These are phyloP conservation scores for Dryococelus australis DNA, from an alignment of 2,888 invertebrate species.

Conservation along the genomic window DNA sequence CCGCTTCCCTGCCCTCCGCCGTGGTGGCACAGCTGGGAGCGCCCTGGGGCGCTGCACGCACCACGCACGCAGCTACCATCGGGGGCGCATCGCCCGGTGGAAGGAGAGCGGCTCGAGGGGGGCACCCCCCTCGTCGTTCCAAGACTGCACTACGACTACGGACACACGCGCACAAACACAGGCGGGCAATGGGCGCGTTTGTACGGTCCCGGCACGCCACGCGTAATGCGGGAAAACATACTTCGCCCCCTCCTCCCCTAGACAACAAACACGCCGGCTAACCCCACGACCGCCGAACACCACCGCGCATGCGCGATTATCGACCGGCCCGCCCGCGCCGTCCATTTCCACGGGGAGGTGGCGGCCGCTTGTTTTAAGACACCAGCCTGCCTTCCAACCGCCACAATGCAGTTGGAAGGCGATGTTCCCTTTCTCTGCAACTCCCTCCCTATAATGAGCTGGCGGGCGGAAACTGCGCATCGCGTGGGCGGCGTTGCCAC, in stretches of 20 bases:
- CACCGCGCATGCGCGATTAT: constrained; percentile 52
- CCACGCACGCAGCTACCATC: constrained; percentile 11
- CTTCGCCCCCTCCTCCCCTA: neutral
- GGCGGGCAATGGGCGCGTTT: no score
- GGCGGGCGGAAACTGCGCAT: constrained; percentile 3
- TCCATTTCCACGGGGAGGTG: constrained; percentile 19
- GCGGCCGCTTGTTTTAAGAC: neutral
- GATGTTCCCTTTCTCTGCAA: no score
- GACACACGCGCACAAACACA: no score
- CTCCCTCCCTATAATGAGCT: neutral
- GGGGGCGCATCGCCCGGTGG: neutral
- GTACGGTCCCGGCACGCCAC: neutral
- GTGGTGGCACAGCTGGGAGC: constrained; percentile 42
- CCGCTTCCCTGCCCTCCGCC: constrained; percentile 56
- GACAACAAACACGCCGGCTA: neutral
- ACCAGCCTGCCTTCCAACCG: no score
- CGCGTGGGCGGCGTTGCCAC: neutral
- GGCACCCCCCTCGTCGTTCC: no score
- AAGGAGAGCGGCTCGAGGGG: no score
- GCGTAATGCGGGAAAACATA: constrained; percentile 26
- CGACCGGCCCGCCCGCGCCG: constrained; percentile 50
- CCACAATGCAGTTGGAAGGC: neutral
- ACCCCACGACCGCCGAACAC: neutral
- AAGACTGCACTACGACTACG: no score
- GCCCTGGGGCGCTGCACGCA: constrained; percentile 1